These are phyloP conservation scores for Autographa gamma DNA, from an alignment of 2,888 invertebrate species.

Conservation along the genomic window DNA sequence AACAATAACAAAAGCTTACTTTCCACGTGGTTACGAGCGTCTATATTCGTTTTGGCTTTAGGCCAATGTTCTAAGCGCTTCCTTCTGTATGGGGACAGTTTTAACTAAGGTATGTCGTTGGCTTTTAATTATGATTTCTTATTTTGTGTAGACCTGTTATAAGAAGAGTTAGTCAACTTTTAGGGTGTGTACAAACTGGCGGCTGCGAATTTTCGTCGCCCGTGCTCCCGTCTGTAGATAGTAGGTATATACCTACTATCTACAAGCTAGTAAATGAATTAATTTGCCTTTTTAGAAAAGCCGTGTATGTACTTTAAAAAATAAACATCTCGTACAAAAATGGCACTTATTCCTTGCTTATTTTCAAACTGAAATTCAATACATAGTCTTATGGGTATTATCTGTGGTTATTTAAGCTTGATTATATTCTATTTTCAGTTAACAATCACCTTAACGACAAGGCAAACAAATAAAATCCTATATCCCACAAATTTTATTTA, in stretches of 20 bases:
- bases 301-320: no score
- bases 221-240: no score
- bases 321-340: no score
- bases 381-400: no score
- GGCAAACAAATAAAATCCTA: conserved; percentile 5
- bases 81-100: conserved; percentile 59
- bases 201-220: no score
- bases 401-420: no score
- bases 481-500: neutral
- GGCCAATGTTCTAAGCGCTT: conserved; percentile 57
- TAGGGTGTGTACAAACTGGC: neutral
- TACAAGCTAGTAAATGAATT: no score
- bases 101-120: conserved; percentile 53
- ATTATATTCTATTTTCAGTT: neutral
- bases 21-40: conserved; percentile 56
- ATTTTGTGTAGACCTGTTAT: conserved; percentile 12
- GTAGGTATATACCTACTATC: no score
- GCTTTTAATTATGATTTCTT: conserved; percentile 55
- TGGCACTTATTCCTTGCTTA: no score
- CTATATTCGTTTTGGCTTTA: conserved; percentile 62
- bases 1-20: conserved; percentile 58
- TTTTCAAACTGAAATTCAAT: no score
- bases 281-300: no score
- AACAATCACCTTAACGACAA: neutral
- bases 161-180: conserved; percentile 14